phyloP scores from a whole-genome alignment of 2,113 vertebrate species.

The Lonchura striata region DNA sequence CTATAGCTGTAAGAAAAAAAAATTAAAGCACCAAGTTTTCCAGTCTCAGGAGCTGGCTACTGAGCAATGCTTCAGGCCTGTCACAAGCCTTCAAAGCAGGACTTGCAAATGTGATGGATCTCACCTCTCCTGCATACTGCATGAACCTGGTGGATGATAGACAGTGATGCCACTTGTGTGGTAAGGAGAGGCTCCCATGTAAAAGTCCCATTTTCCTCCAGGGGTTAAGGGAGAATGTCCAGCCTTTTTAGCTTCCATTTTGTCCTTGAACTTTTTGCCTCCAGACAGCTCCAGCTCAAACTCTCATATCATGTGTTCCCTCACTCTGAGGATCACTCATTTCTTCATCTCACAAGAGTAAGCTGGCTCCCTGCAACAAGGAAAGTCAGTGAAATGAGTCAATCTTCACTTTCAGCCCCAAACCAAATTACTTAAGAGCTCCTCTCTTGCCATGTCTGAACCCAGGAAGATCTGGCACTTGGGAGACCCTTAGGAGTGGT shows the following conservation, averaged over 20 bases:
- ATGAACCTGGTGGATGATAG: not conserved
- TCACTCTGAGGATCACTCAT: not conserved
- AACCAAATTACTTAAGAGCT: not conserved
- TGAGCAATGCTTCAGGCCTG: not conserved
- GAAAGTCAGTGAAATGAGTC: not conserved
- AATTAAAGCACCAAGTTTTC: not conserved
- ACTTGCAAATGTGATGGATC: not conserved
- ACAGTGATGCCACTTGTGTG: too few relatives aligned
- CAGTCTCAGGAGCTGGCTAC: not conserved
- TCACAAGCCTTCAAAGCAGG: not conserved
- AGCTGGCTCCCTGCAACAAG: not conserved
- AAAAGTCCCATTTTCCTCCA: not conserved
- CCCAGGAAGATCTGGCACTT: not conserved
- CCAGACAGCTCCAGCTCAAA: not conserved
- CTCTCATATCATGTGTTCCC: not conserved
- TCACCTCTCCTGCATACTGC: accelerated
- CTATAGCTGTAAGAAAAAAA: not conserved
- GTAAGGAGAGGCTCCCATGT: not conserved
- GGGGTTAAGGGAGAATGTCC: not conserved
- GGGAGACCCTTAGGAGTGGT: not conserved
- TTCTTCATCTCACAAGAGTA: not conserved
- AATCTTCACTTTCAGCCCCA: not conserved
- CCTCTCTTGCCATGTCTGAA: not conserved
- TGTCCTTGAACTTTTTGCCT: not conserved
- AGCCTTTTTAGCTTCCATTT: not conserved